Base-by-base conservation (phyloP, 2,888 invertebrate species). In the Augochlorella aurata region DNA sequence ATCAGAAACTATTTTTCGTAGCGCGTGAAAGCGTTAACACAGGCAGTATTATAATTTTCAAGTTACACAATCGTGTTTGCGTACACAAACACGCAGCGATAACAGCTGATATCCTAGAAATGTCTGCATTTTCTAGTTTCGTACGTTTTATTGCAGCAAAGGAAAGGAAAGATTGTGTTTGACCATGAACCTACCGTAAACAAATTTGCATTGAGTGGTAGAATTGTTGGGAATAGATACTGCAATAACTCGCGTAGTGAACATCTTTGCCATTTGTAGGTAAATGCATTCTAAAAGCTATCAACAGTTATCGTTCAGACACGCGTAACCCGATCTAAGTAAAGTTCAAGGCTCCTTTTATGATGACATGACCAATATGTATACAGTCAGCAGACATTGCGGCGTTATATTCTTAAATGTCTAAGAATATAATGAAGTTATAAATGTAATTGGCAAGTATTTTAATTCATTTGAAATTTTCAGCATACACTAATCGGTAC, bases 1-100 rank as follows among this genome's bases (percentile, higher is more conserved):
- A 63, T 66, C 82, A 72, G 29, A 63, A 72, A 16, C 54, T 45
- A 18, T n/a, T 4, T n/a, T 24, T 47, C 44, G 24, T 44, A 44
- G 47, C 29, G 29, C 47, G 38, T 21, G 21, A 58, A 65, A 21
- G 14, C 74, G 49, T 52, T 69, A 68, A 52, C 14, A 14, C 21
- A 58, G 50, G 44, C 10, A 8, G 67, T 49, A 66, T 47, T 66
- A 7, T 3, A 29, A 58, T 21, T 54, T 21, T 8, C 50, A 49
- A 21, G 8, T 16, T 44, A 44, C 12, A 16, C 24, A 72, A 49
- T 50, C n/a, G 38, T 16, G 21, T 9, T 47, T 49, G 9, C 18
- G 12, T 65, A 52, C 18, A 0, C 9, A 52, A 14, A 24, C 45
- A 47, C 45, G n/a, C 21, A 16, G 10, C 8, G 21, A 24, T 47